Conservation (phyloP, 1,140 invertebrate species). For the Lordiphosa mommai region DNA sequence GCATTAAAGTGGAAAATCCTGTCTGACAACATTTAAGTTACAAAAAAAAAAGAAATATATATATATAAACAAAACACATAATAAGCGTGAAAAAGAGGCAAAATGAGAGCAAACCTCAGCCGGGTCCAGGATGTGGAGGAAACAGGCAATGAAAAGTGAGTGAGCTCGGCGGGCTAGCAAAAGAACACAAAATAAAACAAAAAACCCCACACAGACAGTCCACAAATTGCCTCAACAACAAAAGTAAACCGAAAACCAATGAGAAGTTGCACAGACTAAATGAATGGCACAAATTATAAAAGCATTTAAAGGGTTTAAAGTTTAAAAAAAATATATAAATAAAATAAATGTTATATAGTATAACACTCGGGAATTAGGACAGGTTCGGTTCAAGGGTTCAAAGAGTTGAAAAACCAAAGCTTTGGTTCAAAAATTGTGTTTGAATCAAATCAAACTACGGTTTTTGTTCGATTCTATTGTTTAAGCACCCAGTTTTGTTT, state of each 20-base stretch:
- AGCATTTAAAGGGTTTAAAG: too few species aligned
- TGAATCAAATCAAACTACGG: too few species aligned
- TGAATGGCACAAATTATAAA: too few species aligned
- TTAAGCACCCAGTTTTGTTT: too few species aligned
- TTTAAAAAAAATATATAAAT: too few species aligned
- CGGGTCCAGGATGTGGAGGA: conserved; percentile 2
- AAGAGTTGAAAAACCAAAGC: too few species aligned
- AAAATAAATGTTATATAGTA: too few species aligned
- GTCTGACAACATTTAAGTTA: conserved; percentile 71
- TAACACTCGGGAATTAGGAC: too few species aligned
- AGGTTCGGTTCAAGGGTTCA: too few species aligned
- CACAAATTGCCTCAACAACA: conserved; percentile 5
- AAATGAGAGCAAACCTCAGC: conserved; percentile 62
- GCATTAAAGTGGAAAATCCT: conserved; percentile 75
- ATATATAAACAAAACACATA: conserved; percentile 50
- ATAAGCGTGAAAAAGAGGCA: conserved; percentile 69
- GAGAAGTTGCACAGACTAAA: background rate
- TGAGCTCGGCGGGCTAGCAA: conserved; percentile 14
- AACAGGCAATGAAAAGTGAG: conserved; percentile 47
- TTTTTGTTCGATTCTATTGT: too few species aligned
- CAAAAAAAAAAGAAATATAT: conserved; percentile 32
- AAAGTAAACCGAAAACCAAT: background rate
- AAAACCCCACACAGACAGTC: conserved; percentile 6
- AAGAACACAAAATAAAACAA: conserved; percentile 16
- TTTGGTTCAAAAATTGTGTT: too few species aligned